phyloP scores from a whole-genome alignment of 2,797 vertebrate genomes.

The Oceanodroma leucorhoa region DNA sequence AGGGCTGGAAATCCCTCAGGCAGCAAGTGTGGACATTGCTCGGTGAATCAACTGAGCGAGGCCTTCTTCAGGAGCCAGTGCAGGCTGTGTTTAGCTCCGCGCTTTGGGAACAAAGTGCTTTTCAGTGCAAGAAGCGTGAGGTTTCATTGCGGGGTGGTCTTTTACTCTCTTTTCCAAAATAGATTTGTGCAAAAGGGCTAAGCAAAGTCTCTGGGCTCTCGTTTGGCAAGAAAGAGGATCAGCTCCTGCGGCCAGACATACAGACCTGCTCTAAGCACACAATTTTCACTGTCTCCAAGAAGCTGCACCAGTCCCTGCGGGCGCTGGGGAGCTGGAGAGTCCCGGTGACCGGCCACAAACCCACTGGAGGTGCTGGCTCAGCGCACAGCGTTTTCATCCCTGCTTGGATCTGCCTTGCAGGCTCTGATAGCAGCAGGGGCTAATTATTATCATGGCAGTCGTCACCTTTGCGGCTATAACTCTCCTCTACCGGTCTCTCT shows the following conservation, averaged over 20 bases:
- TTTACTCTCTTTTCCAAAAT: neutral
- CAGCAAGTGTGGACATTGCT: neutral
- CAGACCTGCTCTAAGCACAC: neutral
- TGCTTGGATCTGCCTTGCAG: neutral
- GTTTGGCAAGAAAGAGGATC: neutral
- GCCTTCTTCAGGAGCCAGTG: neutral
- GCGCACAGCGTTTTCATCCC: neutral
- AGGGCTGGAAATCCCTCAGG: neutral
- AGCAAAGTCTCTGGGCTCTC: neutral
- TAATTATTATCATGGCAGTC: neutral
- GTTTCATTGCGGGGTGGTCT: neutral
- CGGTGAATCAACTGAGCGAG: neutral
- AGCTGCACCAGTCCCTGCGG: neutral
- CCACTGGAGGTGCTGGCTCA: neutral
- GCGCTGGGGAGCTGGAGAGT: neutral
- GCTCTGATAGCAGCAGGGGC: neutral
- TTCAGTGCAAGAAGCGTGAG: neutral
- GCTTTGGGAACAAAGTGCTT: neutral
- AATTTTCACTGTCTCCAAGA: neutral
- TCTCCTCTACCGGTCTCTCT: fast-evolving
- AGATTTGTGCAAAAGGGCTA: neutral
- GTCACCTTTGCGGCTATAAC: neutral
- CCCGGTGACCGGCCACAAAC: neutral
- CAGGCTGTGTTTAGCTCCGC: neutral
- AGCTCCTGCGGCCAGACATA: neutral